A percentile compares a stretch with the other conserved stretches of the same genome.
Conservation (phyloP, 2,113 vertebrate genomes). For the Actenoides hombroni region DNA sequence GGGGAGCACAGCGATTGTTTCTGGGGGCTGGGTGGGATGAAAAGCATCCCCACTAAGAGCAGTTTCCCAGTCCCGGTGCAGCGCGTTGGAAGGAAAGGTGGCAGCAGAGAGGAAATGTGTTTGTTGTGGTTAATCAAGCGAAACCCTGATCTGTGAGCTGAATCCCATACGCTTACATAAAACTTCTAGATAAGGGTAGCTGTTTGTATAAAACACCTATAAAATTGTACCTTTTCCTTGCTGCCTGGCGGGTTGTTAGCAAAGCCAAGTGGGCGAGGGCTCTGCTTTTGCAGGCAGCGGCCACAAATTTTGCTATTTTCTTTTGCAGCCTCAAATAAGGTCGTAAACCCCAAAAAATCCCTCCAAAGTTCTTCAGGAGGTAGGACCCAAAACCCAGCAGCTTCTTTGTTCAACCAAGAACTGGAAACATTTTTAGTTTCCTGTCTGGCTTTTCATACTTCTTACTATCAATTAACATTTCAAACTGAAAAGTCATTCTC, state of each 20-base stretch:
- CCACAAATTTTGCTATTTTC: neutral
- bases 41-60: neutral
- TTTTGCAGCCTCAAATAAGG: neutral
- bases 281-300: neutral
- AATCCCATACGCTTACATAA: neutral
- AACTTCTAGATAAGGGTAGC: neutral
- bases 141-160: neutral
- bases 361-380: neutral
- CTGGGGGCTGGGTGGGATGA: neutral
- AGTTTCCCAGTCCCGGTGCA: accelerated
- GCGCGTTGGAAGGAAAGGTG: neutral
- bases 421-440: neutral
- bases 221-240: accelerated
- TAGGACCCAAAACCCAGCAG: accelerated
- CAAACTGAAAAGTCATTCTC: neutral
- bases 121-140: neutral
- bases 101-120: neutral
- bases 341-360: neutral
- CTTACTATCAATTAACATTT: slow-evolving; percentile 4
- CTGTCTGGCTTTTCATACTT: neutral
- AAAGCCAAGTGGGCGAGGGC: neutral
- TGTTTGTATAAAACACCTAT: neutral
- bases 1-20: neutral
- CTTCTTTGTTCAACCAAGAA: neutral
- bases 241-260: neutral